Base-by-base conservation (phyloP, 2,888 invertebrate species). In the Lycocerus yunnanus region DNA sequence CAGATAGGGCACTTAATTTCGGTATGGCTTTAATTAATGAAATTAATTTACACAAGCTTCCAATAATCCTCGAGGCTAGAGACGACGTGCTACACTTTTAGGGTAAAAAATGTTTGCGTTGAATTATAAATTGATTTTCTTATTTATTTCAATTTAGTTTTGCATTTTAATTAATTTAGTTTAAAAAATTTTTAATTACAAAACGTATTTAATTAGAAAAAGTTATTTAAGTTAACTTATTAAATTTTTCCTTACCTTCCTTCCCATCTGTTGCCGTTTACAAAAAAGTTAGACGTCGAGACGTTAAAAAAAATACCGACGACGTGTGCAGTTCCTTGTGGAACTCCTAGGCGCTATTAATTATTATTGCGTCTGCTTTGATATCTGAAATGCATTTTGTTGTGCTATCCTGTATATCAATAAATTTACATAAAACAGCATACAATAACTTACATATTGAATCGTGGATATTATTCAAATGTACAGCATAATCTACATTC, bases 21-120 rank as follows among this genome's bases (percentile, higher is more conserved):
- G 79, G 80, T 81, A 81, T 80, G 80, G 81, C 80, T 81, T 82
- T 81, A 82, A 83, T 83, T 83, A 83, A 82, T 82, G 79, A 81
- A 83, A 83, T 83, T 82, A 83, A 83, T 82, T 82, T 82, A 80
- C 81, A 78, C 80, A 79, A 82, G 81, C 81, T 83, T 82, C 82
- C 82, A 78, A 81, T 82, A 82, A 79, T 78, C 79, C 80, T 78
- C 73, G 73, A 76, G 81, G 80, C 80, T 71, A 78, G 75, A 74
- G 74, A 72, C 68, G 77, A 77, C 43, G 71, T 66, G 71, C 68
- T 68, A 69, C 70, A 69, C 15, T 18, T 68, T 72, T 15, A 18
- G 43, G 43, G 15, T 43, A 68, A 58, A 15, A 58, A 21, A 68
- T 68, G 68, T 18, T 58, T 68, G 68, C 58, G 68, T 58, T 58